Conservation (phyloP, 1,140 invertebrate species). For the Anastrepha ludens region DNA sequence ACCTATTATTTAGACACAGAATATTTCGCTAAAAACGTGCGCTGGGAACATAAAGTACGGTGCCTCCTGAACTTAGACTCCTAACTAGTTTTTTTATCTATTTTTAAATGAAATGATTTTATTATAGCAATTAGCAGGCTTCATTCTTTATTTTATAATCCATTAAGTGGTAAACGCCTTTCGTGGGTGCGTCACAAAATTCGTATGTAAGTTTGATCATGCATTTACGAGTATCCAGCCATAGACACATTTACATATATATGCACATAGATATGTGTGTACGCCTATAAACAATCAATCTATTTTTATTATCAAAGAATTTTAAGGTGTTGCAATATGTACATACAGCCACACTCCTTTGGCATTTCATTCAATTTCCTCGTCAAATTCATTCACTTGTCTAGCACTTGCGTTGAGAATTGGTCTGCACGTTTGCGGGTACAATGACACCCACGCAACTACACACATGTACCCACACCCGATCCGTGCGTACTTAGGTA, state of each 20-base stretch:
- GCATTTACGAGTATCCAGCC: too few species aligned
- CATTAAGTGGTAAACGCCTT: slow-evolving; percentile 23
- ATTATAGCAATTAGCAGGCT: slow-evolving; percentile 20
- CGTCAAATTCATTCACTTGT: not conserved
- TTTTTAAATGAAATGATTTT: not conserved
- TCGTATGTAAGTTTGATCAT: too few species aligned
- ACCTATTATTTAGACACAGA: too few species aligned
- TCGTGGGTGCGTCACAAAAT: not conserved
- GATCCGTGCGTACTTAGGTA: not conserved
- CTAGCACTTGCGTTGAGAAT: not conserved
- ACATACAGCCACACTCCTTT: not conserved
- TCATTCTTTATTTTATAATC: slow-evolving; percentile 24
- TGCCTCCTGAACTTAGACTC: too few species aligned
- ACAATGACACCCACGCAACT: slow-evolving; percentile 24
- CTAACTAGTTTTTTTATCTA: too few species aligned
- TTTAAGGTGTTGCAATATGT: slow-evolving; percentile 37
- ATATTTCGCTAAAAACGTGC: too few species aligned
- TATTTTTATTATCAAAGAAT: slow-evolving; percentile 38
- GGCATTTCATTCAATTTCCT: slow-evolving; percentile 41
- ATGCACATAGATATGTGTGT: not conserved
- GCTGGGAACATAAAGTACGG: too few species aligned
- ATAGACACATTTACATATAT: not conserved
- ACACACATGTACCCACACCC: not conserved
- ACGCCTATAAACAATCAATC: slow-evolving; percentile 38
- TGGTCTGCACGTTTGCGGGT: not conserved